These are phyloP conservation scores for Acanthopleura granulata DNA, from an alignment of 2,888 invertebrate species.

Conservation along the genomic window DNA sequence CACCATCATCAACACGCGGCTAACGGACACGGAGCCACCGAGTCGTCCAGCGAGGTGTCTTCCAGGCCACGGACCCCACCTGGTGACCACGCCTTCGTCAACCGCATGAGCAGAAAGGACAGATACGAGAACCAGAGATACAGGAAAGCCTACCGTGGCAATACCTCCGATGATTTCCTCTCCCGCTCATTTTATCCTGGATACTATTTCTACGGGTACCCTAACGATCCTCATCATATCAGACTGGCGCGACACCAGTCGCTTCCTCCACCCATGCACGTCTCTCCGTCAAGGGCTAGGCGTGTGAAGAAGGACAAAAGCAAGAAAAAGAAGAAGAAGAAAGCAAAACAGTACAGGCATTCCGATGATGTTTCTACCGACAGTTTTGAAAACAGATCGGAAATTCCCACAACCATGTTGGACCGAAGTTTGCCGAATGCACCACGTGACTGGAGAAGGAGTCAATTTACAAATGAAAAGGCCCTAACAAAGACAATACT, in stretches of 20 bases:
- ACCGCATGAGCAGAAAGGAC: conserved; percentile 42
- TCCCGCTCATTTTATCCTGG: conserved; percentile 20
- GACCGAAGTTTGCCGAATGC: conserved; percentile 22
- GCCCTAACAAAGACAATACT: conserved; percentile 49
- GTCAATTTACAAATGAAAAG: conserved; percentile 56
- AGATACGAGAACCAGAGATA: conserved; percentile 37
- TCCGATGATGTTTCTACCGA: conserved; percentile 26
- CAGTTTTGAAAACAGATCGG: conserved; percentile 36
- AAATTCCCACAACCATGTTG: conserved; percentile 22
- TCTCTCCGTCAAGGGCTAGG: background rate
- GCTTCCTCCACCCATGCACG: conserved; percentile 23
- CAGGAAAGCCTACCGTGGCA: conserved; percentile 27
- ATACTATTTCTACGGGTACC: conserved; percentile 40
- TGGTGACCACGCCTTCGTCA: conserved; percentile 48
- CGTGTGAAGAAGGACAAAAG: conserved; percentile 13
- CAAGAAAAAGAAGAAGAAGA: conserved; percentile 26
- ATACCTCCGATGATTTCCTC: conserved; percentile 15
- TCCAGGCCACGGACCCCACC: conserved; percentile 56
- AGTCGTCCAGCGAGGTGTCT: conserved; percentile 36
- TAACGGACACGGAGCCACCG: conserved; percentile 25
- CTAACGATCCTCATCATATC: background rate
- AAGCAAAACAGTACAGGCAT: conserved; percentile 38
- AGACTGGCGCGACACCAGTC: background rate
- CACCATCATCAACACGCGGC: conserved; percentile 37
- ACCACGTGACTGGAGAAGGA: conserved; percentile 51